Conservation (phyloP, 2,113 vertebrate genomes). For the Anoura caudifer region DNA sequence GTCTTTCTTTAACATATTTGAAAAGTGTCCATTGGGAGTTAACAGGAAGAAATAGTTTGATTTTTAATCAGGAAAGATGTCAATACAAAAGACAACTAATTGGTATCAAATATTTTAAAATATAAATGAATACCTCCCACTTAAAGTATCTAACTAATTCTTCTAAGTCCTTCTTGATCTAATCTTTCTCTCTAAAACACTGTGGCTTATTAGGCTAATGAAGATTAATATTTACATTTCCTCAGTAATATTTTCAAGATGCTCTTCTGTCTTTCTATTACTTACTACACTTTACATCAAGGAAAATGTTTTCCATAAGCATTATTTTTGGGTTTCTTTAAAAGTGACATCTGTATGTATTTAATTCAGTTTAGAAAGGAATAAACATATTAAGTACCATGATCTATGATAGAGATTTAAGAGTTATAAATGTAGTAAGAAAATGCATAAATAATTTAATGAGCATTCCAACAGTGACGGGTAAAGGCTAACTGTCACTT, state of each 20-base stretch:
- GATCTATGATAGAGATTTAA: background rate
- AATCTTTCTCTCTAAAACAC: background rate
- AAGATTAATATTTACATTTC: slow-evolving; percentile 1
- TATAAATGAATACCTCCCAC: background rate
- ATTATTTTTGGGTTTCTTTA: background rate
- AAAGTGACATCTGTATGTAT: background rate
- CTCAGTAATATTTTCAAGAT: background rate
- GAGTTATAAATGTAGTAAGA: background rate
- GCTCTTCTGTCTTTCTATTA: background rate
- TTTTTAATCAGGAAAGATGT: background rate
- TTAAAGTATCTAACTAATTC: background rate
- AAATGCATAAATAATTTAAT: background rate
- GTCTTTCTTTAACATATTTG: background rate
- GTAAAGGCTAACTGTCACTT: background rate
- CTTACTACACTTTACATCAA: background rate
- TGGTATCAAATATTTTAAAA: slow-evolving; percentile 4
- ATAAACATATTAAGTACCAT: background rate
- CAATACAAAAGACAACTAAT: background rate
- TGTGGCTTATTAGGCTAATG: background rate
- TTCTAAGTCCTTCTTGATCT: background rate
- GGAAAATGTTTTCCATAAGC: background rate
- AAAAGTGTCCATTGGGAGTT: background rate
- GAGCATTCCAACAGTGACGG: background rate
- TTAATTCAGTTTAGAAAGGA: background rate
- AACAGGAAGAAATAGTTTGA: background rate